Conservation (phyloP, 2,113 vertebrate genomes). For the Gallinago media region DNA sequence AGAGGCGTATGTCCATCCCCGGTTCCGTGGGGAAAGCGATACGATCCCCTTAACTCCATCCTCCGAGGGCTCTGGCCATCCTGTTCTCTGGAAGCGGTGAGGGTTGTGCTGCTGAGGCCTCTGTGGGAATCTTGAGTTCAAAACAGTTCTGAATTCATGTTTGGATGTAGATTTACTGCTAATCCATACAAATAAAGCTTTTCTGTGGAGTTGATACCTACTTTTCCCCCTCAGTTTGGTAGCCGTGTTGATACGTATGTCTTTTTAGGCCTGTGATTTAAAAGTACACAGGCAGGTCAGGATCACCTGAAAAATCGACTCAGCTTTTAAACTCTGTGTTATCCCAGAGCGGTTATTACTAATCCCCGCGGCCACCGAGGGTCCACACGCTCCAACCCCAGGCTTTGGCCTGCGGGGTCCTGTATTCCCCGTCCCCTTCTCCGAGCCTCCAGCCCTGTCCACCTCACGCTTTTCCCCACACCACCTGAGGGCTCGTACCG, state of each 20-base stretch:
- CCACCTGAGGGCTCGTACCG: neutral
- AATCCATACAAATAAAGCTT: fast-evolving
- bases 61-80: fast-evolving
- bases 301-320: neutral
- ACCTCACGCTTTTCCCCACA: no score
- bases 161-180: fast-evolving
- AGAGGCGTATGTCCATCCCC: fast-evolving
- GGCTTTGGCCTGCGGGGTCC: neutral
- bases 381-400: neutral
- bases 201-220: fast-evolving
- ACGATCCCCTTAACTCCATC: no score
- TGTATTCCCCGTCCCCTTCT: neutral
- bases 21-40: fast-evolving
- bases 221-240: neutral
- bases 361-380: fast-evolving
- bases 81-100: neutral
- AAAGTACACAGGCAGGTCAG: neutral
- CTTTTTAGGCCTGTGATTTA: fast-evolving
- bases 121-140: neutral
- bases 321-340: fast-evolving
- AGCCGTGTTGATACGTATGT: fast-evolving
- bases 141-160: neutral
- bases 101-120: no score
- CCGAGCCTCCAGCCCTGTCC: neutral
- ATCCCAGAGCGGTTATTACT: no score